Evolutionary conservation across 2,797 vertebrate genomes (phyloP), one percentile per base, ranked within the genome.

Genomic region (Phataginus tricuspis): DNA sequence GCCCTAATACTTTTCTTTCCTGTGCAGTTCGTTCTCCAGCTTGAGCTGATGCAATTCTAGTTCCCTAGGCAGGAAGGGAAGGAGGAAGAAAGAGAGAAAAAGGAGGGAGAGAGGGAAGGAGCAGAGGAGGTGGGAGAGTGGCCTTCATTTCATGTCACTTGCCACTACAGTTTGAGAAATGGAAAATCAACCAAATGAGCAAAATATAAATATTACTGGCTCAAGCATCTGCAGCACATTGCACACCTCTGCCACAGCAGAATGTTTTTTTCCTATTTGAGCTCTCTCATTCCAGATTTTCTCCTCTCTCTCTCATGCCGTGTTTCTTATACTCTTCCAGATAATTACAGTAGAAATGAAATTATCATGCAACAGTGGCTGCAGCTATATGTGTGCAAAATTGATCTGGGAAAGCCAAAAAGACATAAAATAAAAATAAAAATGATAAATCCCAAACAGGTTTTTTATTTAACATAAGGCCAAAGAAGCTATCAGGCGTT

Each of bases 401-500:
- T 94, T 91, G 85, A 96, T 98, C 96, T 96, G 96, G 95, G 97
- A 97, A 98, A 98, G 98, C 95, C 97, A 98, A 97, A 96, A 97
- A 98, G 97, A 98, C 97, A 97, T 98, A 97, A 98, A 98, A 97
- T 98, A 98, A 98, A 98, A 98, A 98, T 97, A 91, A 96, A 91
- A 98, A 95, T 96, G 93, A 97, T 97, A 97, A 96, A 97, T 98
- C 97, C 97, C 97, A 98, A 98, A 98, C 97, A 98, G 98, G 97
- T 98, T 79, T 98, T 98, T 98, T 98, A 98, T 98, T 98, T 98
- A 98, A 98, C 96, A 98, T 82, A 98, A 98, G 98, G 98, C 98
- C 96, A 98, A 98, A 98, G 98, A 98, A 98, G 98, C 98, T 99
- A 98, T 98, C 31, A 98, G 98, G 98, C 98, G 97, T 98, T 99